Percentiles rank a stretch among this genome's conserved stretches.
phyloP scores from a whole-genome alignment of 37 sponge, comb jelly and placozoan species.

The Chondrosia reniformis region DNA sequence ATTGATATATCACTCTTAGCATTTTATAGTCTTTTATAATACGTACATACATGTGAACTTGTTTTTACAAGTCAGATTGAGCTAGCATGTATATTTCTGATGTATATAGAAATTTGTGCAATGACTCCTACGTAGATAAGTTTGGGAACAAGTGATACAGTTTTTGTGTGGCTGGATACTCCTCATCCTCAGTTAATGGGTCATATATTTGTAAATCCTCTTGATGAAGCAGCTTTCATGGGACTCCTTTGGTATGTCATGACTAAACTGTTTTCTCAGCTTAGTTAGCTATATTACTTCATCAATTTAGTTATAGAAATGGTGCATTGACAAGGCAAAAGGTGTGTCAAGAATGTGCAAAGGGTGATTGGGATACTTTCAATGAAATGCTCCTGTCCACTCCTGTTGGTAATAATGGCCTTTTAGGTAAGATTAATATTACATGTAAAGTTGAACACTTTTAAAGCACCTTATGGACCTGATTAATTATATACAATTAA shows the following conservation, averaged over 20 bases:
- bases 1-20: not conserved
- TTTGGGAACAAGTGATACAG: slow-evolving; percentile 92
- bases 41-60: too few relatives aligned
- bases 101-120: too few relatives aligned
- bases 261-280: not conserved
- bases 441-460: too few relatives aligned
- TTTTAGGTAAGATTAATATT: slow-evolving; percentile 76
- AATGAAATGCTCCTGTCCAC: slow-evolving; percentile 53
- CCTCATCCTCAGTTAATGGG: slow-evolving; percentile 86
- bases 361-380: slow-evolving; percentile 76
- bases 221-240: slow-evolving; percentile 76
- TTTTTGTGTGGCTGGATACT: slow-evolving; percentile 80
- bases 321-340: slow-evolving; percentile 67
- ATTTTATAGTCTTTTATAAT: too few relatives aligned
- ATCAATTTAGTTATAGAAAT: slow-evolving; percentile 82
- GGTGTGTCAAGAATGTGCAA: slow-evolving; percentile 51
- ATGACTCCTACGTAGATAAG: slow-evolving; percentile 29
- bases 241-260: slow-evolving; percentile 78
- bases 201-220: slow-evolving; percentile 89
- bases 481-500: too few relatives aligned
- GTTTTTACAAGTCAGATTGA: too few relatives aligned
- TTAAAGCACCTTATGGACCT: too few relatives aligned
- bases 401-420: slow-evolving; percentile 78
- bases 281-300: not conserved
- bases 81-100: too few relatives aligned